Evolutionary conservation across 2,113 vertebrate genomes (phyloP).

Genomic region (Lonchura striata): DNA sequence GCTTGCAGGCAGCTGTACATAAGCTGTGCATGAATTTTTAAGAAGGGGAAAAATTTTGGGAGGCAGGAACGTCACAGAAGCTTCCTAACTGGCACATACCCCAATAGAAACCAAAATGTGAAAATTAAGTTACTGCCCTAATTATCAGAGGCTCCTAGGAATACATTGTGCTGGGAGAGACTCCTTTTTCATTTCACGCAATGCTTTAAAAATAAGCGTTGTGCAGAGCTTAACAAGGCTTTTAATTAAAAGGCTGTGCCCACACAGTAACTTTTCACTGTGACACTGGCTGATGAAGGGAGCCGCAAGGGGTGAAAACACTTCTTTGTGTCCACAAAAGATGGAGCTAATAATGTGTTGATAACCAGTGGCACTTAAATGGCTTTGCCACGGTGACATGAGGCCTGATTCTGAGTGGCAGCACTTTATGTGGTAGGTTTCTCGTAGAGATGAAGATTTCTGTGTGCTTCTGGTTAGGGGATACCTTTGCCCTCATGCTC

Average conservation of each 20-base stretch:
- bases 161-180: conserved; percentile 61
- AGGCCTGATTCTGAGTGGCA: background rate
- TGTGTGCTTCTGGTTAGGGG: background rate
- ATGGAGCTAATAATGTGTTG: background rate
- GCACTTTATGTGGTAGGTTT: background rate
- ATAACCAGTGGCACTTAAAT: background rate
- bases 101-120: conserved; percentile 56
- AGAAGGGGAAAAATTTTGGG: background rate
- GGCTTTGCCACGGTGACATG: background rate
- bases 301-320: background rate
- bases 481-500: background rate
- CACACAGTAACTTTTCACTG: conserved; percentile 10
- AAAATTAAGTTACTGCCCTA: conserved; percentile 71
- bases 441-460: background rate
- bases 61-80: background rate
- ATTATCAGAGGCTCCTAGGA: conserved; percentile 66
- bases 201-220: conserved; percentile 38
- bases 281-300: background rate
- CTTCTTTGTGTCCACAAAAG: conserved; percentile 1
- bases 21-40: conserved; percentile 17
- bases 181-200: conserved; percentile 56
- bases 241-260: conserved; percentile 40
- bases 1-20: conserved; percentile 3
- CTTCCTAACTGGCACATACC: conserved; percentile 69
- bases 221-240: background rate